Conservation (phyloP, 2,888 invertebrate genomes). For the Dynastes hyllus region DNA sequence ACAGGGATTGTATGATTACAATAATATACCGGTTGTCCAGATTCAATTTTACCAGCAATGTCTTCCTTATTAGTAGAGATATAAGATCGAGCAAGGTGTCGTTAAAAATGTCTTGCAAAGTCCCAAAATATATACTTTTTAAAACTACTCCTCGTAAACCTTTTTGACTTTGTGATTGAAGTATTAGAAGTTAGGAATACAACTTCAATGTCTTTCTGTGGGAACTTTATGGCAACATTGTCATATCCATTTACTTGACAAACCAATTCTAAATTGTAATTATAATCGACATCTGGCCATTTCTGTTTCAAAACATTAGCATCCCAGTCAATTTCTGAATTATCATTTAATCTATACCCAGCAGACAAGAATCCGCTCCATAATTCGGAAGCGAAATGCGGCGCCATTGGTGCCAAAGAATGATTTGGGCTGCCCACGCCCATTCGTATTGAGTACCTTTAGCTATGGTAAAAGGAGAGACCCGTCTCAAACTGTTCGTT, state of each 20-base stretch:
- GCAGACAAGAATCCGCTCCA: conserved; percentile 87
- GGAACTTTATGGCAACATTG: conserved; percentile 73
- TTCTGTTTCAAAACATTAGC: conserved; percentile 82
- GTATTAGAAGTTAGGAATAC: too few relatives aligned
- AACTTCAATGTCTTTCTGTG: conserved; percentile 72
- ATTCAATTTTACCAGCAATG: too few relatives aligned
- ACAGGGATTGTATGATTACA: too few relatives aligned
- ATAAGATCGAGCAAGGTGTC: too few relatives aligned
- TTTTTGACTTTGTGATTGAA: too few relatives aligned
- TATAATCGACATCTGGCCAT: conserved; percentile 84
- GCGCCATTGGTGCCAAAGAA: conserved; percentile 92
- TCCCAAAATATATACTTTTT: too few relatives aligned
- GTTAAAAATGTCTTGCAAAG: too few relatives aligned
- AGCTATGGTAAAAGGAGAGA: conserved; percentile 76
- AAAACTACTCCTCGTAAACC: too few relatives aligned
- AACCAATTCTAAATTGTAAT: conserved; percentile 79
- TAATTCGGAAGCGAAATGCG: conserved; percentile 92
- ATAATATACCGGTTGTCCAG: too few relatives aligned
- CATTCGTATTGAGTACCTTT: conserved; percentile 84
- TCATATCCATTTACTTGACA: conserved; percentile 76
- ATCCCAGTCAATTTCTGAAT: conserved; percentile 78
- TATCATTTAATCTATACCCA: conserved; percentile 74
- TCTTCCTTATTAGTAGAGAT: too few relatives aligned
- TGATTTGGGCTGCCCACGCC: conserved; percentile 84
- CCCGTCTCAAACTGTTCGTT: conserved; percentile 82